These are phyloP conservation scores for Telenomus remus DNA, from an alignment of 1,140 invertebrate species.

Conservation along the genomic window DNA sequence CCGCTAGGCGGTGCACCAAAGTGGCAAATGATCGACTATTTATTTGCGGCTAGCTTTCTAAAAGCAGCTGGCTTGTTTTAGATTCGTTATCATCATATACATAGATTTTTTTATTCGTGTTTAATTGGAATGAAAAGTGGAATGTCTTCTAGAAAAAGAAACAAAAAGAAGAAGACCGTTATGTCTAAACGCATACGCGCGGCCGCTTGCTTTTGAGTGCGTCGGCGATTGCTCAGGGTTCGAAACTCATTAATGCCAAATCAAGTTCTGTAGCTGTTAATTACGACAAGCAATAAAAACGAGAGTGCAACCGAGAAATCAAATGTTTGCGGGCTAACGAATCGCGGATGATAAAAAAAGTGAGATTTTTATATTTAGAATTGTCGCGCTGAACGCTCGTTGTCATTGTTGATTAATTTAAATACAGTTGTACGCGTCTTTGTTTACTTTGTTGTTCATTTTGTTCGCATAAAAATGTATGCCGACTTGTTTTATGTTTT, in stretches of 20 bases:
- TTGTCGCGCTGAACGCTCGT: constrained; percentile 9
- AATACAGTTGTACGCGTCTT: neutral
- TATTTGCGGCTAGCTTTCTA: constrained; percentile 24
- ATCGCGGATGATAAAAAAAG: neutral
- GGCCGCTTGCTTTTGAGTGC: constrained; percentile 13
- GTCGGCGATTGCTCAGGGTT: constrained; percentile 66
- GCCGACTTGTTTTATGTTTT: no score
- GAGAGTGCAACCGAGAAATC: constrained; percentile 49
- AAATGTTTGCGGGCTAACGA: constrained; percentile 28
- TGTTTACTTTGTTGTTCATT: constrained; percentile 3
- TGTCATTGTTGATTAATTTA: constrained; percentile 1
- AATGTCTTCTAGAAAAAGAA: constrained; percentile 8
- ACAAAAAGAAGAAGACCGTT: neutral
- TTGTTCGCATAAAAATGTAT: constrained; percentile 1
- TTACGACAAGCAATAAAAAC: constrained; percentile 72
- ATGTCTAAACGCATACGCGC: constrained; percentile 26
- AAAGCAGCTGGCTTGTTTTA: constrained; percentile 21
- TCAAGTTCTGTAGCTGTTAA: constrained; percentile 65
- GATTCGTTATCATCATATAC: constrained; percentile 25
- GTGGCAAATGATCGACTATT: constrained; percentile 44
- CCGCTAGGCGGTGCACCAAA: constrained; percentile 20
- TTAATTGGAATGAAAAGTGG: constrained; percentile 22
- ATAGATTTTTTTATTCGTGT: constrained; percentile 15
- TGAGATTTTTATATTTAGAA: constrained; percentile 25
- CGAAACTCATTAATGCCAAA: constrained; percentile 72